Percentiles rank a stretch among this genome's conserved stretches.
Evolutionary conservation across 2,113 vertebrate species (phyloP).

Genomic region (Acrocephalus kingi): DNA sequence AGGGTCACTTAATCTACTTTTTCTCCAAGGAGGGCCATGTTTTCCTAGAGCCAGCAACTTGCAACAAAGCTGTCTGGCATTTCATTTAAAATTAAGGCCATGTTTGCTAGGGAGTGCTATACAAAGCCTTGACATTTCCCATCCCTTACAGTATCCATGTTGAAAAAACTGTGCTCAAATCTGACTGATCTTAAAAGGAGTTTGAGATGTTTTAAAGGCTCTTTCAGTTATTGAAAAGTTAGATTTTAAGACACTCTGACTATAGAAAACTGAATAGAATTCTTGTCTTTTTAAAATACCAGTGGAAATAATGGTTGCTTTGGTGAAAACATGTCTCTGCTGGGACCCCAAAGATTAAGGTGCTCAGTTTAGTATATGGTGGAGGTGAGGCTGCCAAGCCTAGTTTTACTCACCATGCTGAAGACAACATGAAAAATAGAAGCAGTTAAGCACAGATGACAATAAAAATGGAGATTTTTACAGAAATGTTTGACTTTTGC

Average conservation of each 20-base stretch:
- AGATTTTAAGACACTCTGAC: not conserved
- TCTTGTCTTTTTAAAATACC: not conserved
- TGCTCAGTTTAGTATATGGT: not conserved
- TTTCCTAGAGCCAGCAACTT: conserved; percentile 21
- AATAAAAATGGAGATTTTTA: not conserved
- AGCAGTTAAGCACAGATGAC: not conserved
- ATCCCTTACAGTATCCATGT: not conserved
- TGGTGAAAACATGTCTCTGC: not conserved
- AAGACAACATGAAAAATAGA: not conserved
- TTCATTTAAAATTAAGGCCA: conserved; percentile 49
- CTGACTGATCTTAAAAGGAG: not conserved
- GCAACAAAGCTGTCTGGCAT: not conserved
- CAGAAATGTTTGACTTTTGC: not conserved
- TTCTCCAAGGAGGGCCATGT: not conserved
- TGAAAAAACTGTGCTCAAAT: not conserved
- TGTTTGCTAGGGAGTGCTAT: not conserved
- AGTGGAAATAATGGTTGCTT: not conserved
- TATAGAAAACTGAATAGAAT: not conserved
- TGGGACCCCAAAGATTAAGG: not conserved
- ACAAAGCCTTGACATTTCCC: conserved; percentile 4
- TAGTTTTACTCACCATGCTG: not conserved
- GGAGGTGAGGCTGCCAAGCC: not conserved
- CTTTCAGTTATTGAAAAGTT: not conserved
- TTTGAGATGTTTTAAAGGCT: not conserved
- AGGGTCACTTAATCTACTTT: conserved; percentile 54